Base-by-base conservation (phyloP, 2,797 vertebrate species). In the Phalloptychus januarius region DNA sequence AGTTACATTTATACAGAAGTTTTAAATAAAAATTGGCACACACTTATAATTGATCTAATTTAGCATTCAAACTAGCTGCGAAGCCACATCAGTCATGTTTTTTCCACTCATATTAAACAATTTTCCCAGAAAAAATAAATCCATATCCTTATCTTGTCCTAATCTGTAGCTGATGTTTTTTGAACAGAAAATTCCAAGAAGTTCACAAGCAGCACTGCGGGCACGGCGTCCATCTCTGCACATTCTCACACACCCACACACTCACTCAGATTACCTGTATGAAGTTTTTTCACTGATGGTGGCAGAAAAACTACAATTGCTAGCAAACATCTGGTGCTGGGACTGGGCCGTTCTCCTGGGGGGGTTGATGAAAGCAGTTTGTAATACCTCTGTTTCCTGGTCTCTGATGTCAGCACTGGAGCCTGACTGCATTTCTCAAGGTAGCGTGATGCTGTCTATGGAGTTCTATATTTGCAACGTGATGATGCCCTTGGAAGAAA, bases 261-360 rank as follows among this genome's bases (percentile, higher is more conserved):
- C 48, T 72, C 46, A 46, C 18, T 36, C 50, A 77, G 48, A 65
- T 40, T 76, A 56, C 74, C 52, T 78, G 67, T 44, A 78, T 46
- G 52, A 76, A 79, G 52, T 61, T 89, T 92, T 92, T 92, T 90
- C 79, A 86, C 88, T 86, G 86, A 91, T 87, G 87, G 81, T 81
- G 86, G 91, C 91, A 94, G 76, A 93, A 94, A 89, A 89, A 58
- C 25, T 78, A 87, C 84, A 89, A 81, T 76, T 87, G 81, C 83
- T 76, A 69, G 84, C 87, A 91, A 91, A 92, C 93, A 93, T 90
- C 89, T 94, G 91, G 85, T 79, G 79, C 69, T 83, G 80, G 79
- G 85, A 78, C 83, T 80, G 23, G 4, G 72, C 78, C 18, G 67
- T 79, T 87, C 86, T 82, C 91, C 54, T 16, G 78, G 54, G 72